These are phyloP conservation scores for Agelas oroides DNA, from an alignment of 37 sponge, comb jelly and placozoan species.

Conservation along the genomic window DNA sequence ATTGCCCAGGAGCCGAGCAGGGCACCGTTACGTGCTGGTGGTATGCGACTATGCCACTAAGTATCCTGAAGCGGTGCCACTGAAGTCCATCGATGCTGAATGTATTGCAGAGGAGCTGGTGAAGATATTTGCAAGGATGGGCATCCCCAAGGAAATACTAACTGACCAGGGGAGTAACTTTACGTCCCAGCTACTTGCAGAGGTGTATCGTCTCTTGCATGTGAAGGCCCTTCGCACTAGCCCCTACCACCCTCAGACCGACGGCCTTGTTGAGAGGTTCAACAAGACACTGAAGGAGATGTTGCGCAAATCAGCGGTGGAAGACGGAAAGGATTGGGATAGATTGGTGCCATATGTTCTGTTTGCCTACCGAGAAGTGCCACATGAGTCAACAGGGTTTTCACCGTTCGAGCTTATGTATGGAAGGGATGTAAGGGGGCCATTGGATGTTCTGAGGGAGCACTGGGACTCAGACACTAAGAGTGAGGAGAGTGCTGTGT, in stretches of 20 bases:
- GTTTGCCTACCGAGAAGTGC: conserved; percentile 57
- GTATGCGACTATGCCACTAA: conserved; percentile 62
- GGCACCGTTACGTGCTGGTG: conserved; percentile 47
- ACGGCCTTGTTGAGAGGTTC: conserved; percentile 63
- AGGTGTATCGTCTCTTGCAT: conserved; percentile 37
- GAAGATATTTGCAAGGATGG: conserved; percentile 33
- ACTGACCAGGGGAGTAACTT: conserved; percentile 64
- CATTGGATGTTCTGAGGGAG: conserved; percentile 58
- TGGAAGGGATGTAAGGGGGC: conserved; percentile 55
- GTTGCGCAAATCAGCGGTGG: conserved; percentile 2
- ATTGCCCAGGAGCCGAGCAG: conserved; percentile 24
- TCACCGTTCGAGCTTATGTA: conserved; percentile 63
- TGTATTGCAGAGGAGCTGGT: conserved; percentile 57
- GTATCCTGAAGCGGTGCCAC: conserved; percentile 57
- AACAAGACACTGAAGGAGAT: conserved; percentile 53
- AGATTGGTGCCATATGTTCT: conserved; percentile 39
- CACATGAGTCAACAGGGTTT: conserved; percentile 54
- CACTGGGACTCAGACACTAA: conserved; percentile 24
- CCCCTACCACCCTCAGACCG: conserved; percentile 70
- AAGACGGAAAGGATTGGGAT: conserved; percentile 41
- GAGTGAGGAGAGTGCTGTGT: conserved; percentile 28
- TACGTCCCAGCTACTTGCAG: conserved; percentile 36
- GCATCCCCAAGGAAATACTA: conserved; percentile 55
- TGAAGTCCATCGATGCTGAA: conserved; percentile 43
- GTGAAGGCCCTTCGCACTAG: conserved; percentile 50